Evolutionary conservation across 1,140 invertebrate genomes (phyloP), one percentile per base, ranked within the genome.

Genomic region (Drosophila mayri): DNA sequence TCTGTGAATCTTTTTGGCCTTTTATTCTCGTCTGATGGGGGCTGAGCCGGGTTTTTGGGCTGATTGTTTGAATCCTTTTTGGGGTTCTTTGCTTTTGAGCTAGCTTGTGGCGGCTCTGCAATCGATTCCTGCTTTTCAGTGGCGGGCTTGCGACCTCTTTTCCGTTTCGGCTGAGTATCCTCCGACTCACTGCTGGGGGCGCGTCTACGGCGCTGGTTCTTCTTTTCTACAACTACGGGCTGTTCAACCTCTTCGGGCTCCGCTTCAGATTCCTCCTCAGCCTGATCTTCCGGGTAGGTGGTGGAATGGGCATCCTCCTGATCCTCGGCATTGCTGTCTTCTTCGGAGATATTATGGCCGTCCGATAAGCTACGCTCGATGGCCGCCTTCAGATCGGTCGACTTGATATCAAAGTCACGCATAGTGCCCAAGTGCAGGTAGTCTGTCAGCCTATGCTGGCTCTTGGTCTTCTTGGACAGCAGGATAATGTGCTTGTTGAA

Each of bases 391-490:
- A 95, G 67, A 64, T 93, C 83, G 6, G 85, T 74, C n/a, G 93
- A 93, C 58, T 93, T 91, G 28, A 94, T 94, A 79, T 94, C 92
- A 62, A 95, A 95, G 91, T 95, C 94, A 74, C 95, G 92, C 16
- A 94, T 93, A 4, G 94, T 92, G 18, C 94, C 94, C 58, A 93
- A 92, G 60, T 95, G 95, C 4, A 95, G 77, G 68, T 93, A 94
- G 80, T 93, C 93, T 2, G 93, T 92, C 41, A 95, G 79, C 64
- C 94, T 93, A 75, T 94, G 93, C 62, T 93, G 93, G 4, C 94
- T 94, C 79, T 95, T 95, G 12, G 94, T 94, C 80, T 95, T 95
- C 49, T 95, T 95, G 4, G 93, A 93, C 35, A 95, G 86, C 11
- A 94, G 63, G 28, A 95, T 93, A 38, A 95, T 87, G 59, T 93